Conservation (phyloP, 2,888 invertebrate species). For the Stramonita haemastoma region DNA sequence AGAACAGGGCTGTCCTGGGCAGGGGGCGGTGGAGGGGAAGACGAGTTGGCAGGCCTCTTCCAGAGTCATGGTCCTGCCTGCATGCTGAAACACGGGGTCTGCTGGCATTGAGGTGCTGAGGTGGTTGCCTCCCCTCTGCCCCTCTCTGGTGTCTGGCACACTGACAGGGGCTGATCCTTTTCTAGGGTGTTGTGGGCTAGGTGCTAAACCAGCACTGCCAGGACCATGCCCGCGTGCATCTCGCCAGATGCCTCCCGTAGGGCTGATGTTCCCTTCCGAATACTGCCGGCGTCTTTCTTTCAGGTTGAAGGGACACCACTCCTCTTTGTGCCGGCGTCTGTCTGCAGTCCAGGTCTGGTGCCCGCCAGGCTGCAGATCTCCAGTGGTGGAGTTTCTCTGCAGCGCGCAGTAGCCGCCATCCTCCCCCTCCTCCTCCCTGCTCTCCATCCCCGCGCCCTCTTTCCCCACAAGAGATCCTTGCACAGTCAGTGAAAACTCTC, state of each 20-base stretch:
- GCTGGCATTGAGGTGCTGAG: neutral
- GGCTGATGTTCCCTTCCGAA: neutral
- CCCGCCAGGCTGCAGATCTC: neutral
- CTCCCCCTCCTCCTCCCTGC: too few relatives aligned
- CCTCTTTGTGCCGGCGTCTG: neutral
- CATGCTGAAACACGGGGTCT: too few relatives aligned
- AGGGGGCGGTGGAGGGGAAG: neutral
- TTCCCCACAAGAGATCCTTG: too few relatives aligned
- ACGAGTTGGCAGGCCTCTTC: conserved; percentile 12
- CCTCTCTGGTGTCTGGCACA: too few relatives aligned
- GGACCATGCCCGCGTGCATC: neutral
- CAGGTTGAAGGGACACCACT: neutral
- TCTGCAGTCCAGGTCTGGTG: too few relatives aligned
- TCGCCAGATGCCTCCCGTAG: neutral
- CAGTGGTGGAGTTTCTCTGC: neutral
- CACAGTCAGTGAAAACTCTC: too few relatives aligned
- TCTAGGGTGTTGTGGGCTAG: neutral
- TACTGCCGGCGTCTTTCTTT: neutral
- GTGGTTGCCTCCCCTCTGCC: too few relatives aligned
- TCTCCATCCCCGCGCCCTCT: neutral
- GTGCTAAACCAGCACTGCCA: neutral
- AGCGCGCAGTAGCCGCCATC: neutral
- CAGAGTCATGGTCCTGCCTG: neutral
- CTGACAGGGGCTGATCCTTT: too few relatives aligned
- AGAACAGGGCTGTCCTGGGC: too few relatives aligned